phyloP scores from a whole-genome alignment of 2,888 invertebrate genomes.

The Adelphocoris suturalis region DNA sequence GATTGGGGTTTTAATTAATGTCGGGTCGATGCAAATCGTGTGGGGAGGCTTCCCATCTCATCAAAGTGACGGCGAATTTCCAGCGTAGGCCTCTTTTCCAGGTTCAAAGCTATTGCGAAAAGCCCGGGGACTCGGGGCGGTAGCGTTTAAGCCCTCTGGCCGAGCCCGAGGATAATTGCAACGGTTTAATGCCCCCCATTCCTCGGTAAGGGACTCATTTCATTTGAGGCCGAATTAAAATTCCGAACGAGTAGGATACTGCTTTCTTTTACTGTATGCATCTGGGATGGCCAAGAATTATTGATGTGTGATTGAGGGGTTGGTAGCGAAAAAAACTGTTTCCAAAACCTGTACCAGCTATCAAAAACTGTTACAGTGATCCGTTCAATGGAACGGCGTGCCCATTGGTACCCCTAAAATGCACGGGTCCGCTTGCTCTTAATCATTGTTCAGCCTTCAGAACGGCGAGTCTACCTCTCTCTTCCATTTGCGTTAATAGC shows the following conservation, averaged over 20 bases:
- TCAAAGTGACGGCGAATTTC: slow-evolving; percentile 19
- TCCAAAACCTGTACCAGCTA: too few species aligned
- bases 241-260: neutral
- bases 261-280: too few species aligned
- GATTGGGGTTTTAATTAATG: slow-evolving; percentile 39
- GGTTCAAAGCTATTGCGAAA: neutral
- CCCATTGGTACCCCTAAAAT: too few species aligned
- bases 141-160: neutral
- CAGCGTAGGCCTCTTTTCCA: neutral
- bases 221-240: neutral
- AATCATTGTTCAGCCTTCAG: too few species aligned
- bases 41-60: neutral
- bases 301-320: too few species aligned
- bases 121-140: neutral
- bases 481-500: too few species aligned
- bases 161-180: slow-evolving; percentile 10
- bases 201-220: neutral
- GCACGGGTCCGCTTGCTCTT: too few species aligned
- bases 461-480: too few species aligned
- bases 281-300: too few species aligned
- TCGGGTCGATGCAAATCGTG: slow-evolving; percentile 27
- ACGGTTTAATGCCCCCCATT: neutral
- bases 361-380: too few species aligned
- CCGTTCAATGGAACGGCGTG: too few species aligned
- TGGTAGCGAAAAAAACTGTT: too few species aligned